Conservation (phyloP, 2,113 vertebrate species). For the Hipposideros armiger region DNA sequence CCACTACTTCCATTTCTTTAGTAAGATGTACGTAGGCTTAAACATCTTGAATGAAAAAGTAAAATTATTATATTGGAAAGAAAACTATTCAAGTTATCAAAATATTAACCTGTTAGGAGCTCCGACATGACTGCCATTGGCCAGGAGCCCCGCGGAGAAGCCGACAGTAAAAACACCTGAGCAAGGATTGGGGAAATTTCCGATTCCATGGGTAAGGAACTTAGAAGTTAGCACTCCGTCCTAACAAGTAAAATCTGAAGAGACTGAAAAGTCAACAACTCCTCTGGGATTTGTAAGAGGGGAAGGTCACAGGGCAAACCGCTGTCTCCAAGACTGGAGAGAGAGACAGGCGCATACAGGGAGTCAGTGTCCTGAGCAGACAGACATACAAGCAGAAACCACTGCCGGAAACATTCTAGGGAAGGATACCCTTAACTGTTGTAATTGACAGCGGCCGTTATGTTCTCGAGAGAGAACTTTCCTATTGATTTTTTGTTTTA, state of each 20-base stretch:
- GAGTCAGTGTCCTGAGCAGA: not conserved
- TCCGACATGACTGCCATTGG: not conserved
- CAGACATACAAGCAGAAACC: not conserved
- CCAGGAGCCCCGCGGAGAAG: not conserved
- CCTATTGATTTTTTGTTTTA: not conserved
- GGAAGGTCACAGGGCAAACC: not conserved
- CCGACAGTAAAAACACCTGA: not conserved
- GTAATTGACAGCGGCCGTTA: not conserved
- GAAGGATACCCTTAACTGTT: not conserved
- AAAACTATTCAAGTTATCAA: not conserved
- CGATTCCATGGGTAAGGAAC: not conserved
- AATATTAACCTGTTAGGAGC: not conserved
- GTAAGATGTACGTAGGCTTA: not conserved
- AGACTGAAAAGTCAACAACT: not conserved
- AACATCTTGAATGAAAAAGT: not conserved
- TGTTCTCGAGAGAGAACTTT: not conserved
- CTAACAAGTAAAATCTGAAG: not conserved
- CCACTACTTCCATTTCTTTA: not conserved
- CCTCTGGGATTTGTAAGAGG: not conserved
- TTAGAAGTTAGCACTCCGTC: not conserved
- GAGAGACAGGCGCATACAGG: not conserved
- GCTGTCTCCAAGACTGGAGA: not conserved
- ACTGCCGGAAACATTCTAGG: not conserved
- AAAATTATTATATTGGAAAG: not conserved
- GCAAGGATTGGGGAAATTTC: not conserved